Conservation (phyloP, 2,797 vertebrate species). For the Macropus fuliginosus region DNA sequence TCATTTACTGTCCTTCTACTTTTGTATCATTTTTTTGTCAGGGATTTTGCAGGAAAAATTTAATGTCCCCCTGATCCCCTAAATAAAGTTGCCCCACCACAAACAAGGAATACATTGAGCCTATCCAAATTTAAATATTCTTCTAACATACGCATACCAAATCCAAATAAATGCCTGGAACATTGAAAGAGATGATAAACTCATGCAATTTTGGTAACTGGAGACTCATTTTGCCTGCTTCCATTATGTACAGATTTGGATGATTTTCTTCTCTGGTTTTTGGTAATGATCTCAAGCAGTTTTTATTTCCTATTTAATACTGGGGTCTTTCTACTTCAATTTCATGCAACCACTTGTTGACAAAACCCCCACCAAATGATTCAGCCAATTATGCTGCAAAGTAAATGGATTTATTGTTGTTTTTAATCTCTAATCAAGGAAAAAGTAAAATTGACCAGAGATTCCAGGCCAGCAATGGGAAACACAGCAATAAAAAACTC, state of each 20-base stretch:
- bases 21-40: not conserved
- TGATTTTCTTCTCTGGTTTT: not conserved
- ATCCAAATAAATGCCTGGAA: not conserved
- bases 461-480: not conserved
- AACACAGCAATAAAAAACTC: not conserved
- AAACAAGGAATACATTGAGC: not conserved
- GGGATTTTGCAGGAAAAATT: not conserved
- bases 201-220: not conserved
- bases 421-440: not conserved
- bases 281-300: not conserved
- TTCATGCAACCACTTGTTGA: not conserved
- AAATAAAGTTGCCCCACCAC: not conserved
- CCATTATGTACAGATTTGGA: not conserved
- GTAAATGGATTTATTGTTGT: not conserved
- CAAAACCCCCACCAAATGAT: not conserved
- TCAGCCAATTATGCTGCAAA: not conserved
- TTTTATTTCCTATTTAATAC: not conserved
- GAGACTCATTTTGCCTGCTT: not conserved
- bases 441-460: not conserved
- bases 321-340: not conserved
- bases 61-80: not conserved
- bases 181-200: not conserved
- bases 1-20: not conserved
- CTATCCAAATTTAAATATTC: not conserved
- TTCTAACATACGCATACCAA: not conserved